Conservation (phyloP, 2,113 vertebrate genomes). For the Hippocampus zosterae region DNA sequence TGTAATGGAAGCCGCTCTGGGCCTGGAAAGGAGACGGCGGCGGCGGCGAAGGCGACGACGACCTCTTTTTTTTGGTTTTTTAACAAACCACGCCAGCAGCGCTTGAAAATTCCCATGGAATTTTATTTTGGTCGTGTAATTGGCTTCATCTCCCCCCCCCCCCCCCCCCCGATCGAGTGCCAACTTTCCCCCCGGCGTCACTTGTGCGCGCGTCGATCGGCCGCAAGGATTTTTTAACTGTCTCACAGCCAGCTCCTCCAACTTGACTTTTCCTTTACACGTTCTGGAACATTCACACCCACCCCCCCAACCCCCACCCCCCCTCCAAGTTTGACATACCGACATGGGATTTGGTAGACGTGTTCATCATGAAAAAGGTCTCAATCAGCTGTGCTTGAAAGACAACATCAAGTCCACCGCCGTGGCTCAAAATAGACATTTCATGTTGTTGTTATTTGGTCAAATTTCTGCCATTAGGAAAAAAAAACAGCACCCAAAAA, state of each 20-base stretch:
- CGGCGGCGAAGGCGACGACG: neutral
- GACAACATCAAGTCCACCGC: no score
- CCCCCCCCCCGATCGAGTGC: neutral
- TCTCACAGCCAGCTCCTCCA: neutral
- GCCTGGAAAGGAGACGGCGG: conserved; percentile 34
- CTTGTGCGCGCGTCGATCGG: neutral
- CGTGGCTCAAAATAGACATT: no score
- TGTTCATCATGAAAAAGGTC: neutral
- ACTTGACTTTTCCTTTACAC: neutral
- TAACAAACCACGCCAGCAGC: conserved; percentile 12
- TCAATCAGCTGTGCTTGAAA: no score
- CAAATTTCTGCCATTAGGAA: no score
- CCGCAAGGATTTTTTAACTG: neutral
- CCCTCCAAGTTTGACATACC: no score
- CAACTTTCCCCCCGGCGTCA: conserved; percentile 4
- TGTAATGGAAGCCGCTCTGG: conserved; percentile 48
- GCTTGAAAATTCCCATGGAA: conserved; percentile 29
- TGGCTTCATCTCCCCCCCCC: neutral
- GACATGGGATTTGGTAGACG: neutral
- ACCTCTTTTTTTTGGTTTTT: neutral
- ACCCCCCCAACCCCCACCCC: no score
- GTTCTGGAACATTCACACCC: neutral
- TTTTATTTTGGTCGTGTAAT: conserved; percentile 34
- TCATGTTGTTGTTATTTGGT: no score
- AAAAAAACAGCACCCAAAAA: no score